Conservation (phyloP, 2,113 vertebrate genomes). For the Takifugu flavidus region DNA sequence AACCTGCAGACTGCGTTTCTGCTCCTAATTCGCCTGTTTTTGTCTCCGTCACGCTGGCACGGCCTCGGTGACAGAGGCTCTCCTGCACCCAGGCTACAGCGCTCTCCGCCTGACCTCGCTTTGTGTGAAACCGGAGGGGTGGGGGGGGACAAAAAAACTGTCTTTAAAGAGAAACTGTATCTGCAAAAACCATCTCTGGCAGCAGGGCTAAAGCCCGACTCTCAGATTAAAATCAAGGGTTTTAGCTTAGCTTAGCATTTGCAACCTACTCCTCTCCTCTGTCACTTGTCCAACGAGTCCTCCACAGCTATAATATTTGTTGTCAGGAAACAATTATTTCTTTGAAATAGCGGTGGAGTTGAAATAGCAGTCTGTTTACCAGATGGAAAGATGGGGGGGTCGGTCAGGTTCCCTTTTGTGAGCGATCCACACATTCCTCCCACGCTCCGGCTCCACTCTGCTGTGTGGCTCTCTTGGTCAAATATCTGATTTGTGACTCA, state of each 20-base stretch:
- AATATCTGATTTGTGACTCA: slow-evolving; percentile 75
- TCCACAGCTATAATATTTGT: slow-evolving; percentile 25
- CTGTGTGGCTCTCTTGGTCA: slow-evolving; percentile 68
- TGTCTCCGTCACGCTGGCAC: slow-evolving; percentile 36
- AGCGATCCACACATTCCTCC: slow-evolving; percentile 69
- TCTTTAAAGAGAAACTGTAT: slow-evolving; percentile 13
- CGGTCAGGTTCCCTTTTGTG: slow-evolving; percentile 64
- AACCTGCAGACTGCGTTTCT: slow-evolving; percentile 59
- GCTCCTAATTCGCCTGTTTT: slow-evolving; percentile 33
- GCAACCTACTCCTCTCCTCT: too few species aligned
- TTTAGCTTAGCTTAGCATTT: not conserved
- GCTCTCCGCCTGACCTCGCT: slow-evolving; percentile 44
- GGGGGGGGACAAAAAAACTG: slow-evolving; percentile 30
- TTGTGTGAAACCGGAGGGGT: slow-evolving; percentile 37
- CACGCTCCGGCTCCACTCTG: slow-evolving; percentile 59
- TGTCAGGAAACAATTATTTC: slow-evolving; percentile 42
- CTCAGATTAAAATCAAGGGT: slow-evolving; percentile 29
- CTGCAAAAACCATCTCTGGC: slow-evolving; percentile 18
- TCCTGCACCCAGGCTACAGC: slow-evolving; percentile 34
- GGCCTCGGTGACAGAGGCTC: slow-evolving; percentile 46
- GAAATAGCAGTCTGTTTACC: slow-evolving; percentile 68
- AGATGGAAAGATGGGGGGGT: slow-evolving; percentile 67
- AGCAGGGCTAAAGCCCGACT: slow-evolving; percentile 24
- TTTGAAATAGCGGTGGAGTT: slow-evolving; percentile 58
- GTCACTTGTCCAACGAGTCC: slow-evolving; percentile 15